Evolutionary conservation across 2,888 invertebrate genomes (phyloP), one percentile per base, ranked within the genome.

Genomic region (Hedya salicella): DNA sequence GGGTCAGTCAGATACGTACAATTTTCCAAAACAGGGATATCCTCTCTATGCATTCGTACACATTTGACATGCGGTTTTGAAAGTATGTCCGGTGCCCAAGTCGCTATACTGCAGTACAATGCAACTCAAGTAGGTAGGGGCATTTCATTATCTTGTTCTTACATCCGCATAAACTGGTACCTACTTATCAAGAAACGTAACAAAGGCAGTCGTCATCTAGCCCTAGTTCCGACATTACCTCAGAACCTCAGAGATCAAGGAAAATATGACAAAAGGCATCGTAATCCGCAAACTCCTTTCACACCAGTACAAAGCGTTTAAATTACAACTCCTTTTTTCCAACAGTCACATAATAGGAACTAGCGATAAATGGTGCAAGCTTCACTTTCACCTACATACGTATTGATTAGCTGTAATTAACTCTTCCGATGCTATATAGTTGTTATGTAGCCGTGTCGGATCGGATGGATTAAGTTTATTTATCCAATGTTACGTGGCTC

Each of bases 371-470:
- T 60, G 54, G 61, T 65, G 56, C 68, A 46, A 25, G 53, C 49
- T 52, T 63, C 63, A 68, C 67, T 68, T 68, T 68, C 67, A 68
- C 67, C 63, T 63, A 68, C 66, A 66, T 66, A 64, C 64, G 64
- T 56, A 68, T 68, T 68, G 67, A 68, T 68, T 68, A 68, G 67
- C 40, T 16, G 62, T 63, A 68, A 68, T 68, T 68, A 68, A 57
- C 39, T 53, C 46, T 39, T 53, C 54, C 44, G 40, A 39, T 49
- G 39, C 36, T 11, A 13, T 39, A 39, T 42, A 25, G 21, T 36
- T 42, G 60, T 65, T 65, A 65, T 42, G 65, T 53, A 48, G 65
- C 59, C 59, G 64, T 59, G 42, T 19, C 59, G 59, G 59, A 65
- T 65, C 40, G 50, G 40, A 50, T 56, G 14, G 65, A 59, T 64